A percentile compares a stretch with the other conserved stretches of the same genome.
Conservation (phyloP, 2,888 invertebrate species). For the Lochmaea crataegi region DNA sequence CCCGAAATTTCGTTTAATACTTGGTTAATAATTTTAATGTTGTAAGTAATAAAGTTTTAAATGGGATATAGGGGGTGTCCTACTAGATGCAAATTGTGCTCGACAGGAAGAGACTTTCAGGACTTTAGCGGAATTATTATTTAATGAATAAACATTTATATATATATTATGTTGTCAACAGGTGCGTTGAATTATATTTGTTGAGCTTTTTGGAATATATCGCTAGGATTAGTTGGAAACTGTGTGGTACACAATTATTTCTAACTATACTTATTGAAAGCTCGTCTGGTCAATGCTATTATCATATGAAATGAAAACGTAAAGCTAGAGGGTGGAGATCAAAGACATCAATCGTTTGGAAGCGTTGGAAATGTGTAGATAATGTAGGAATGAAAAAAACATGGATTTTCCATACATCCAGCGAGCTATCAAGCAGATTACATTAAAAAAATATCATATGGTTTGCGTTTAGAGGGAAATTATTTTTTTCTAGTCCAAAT, state of each 20-base stretch:
- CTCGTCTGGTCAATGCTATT: background rate
- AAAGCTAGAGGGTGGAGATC: background rate
- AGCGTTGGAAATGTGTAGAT: background rate
- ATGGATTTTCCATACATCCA: background rate
- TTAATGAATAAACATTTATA: conserved; percentile 1
- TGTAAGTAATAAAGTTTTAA: conserved; percentile 5
- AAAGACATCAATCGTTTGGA: background rate
- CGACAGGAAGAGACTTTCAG: background rate
- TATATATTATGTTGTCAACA: background rate
- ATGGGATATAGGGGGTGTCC: background rate
- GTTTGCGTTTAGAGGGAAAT: no score
- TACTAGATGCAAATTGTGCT: background rate
- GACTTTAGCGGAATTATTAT: background rate
- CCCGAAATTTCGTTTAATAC: conserved; percentile 15
- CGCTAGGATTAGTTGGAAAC: background rate
- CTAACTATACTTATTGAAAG: background rate
- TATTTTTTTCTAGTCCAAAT: background rate
- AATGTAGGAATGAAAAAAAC: background rate
- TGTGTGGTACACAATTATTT: background rate
- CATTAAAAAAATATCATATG: no score
- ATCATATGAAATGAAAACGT: background rate
- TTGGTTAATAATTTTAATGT: conserved; percentile 16
- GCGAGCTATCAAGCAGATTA: background rate
- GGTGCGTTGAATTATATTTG: background rate
- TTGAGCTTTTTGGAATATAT: background rate